Evolutionary conservation across 2,797 vertebrate species (phyloP), one percentile per base, ranked within the genome.

Genomic region (Galagoides demidoff): DNA sequence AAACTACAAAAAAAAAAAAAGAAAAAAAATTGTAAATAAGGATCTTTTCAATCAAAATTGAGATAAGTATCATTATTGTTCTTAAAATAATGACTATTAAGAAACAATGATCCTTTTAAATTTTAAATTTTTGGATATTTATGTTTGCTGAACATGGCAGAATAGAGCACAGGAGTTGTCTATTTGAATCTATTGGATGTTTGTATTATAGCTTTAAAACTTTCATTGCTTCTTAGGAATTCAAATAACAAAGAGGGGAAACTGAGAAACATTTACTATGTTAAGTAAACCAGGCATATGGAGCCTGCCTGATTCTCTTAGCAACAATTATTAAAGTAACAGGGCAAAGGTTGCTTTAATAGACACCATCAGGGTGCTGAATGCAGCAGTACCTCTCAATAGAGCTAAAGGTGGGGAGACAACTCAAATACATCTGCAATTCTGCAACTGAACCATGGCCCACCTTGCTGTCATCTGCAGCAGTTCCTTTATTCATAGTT

Each of bases 341-440:
- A 45, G 89, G 57, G 49, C 92, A 95, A 94, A 95, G 77, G 70
- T 94, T 71, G 55, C n/a, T 92, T 73, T 73, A 66, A 84, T 39
- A 6, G 64, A 61, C 64, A 87, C 29, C 49, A 59, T 20, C 68
- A n/a, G 39, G 34, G 25, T 87, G 57, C n/a, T 74, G 29, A 66
- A 83, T 49, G 90, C 85, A 61, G 52, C 14, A 34, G 39, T 43
- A 71, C n/a, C 43, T 94, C 34, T 70, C n/a, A 49, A 81, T 68
- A 81, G 37, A 57, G 16, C 74, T 23, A 37, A 49, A n/a, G 14
- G 57, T 63, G 3, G 13, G 31, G 2, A 76, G 52, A 57, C 71
- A 64, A 76, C 29, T 29, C 29, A 86, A 25, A 63, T 74, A 73
- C 7, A 39, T 61, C n/a, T 55, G 31, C 12, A 59, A 43, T 90